Evolutionary conservation across 2,113 vertebrate species (phyloP), one percentile per base, ranked within the genome.

Genomic region (Naja naja): DNA sequence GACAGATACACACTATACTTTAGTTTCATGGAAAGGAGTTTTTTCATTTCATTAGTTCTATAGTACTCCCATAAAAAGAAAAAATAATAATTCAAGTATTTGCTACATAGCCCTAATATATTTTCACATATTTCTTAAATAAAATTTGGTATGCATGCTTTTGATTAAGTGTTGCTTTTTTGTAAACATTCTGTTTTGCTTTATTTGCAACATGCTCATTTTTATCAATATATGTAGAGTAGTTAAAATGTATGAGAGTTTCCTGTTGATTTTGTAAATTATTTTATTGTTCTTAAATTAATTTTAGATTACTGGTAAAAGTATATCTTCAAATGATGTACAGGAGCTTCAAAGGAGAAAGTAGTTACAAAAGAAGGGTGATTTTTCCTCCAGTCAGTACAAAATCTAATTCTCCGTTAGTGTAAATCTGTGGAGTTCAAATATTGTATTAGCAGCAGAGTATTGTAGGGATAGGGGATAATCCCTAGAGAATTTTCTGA

Each of bases 401-500:
- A 93, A 89, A 53, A 93, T 93, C 92, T 89, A 93, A 93, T 93
- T 93, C 81, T 93, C 92, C 53, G 89, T 93, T 93, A 93, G 89
- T 93, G 89, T 93, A 93, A 87, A 93, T 93, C 92, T 93, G 54
- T 90, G 64, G 92, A 93, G 89, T 93, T 93, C 92, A 93, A 93
- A 93, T 93, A 93, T 93, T 93, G 92, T 93, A 93, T 93, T 93
- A 93, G 92, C 92, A 87, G 92, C 49, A 87, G 81, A 90, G 92
- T 93, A 93, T 93, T 90, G 92, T 93, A 93, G 89, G 92, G 81
- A 93, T 90, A 90, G 92, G 81, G 89, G 92, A 93, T 93, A 93
- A 93, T 93, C 92, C 92, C 92, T 93, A 64, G 92, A 90, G 92
- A 93, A 93, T 93, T 90, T 93, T 93, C 92, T 93, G 92, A 93